phyloP scores from a whole-genome alignment of 2,888 invertebrate species.

The Xestia rhomboidea region DNA sequence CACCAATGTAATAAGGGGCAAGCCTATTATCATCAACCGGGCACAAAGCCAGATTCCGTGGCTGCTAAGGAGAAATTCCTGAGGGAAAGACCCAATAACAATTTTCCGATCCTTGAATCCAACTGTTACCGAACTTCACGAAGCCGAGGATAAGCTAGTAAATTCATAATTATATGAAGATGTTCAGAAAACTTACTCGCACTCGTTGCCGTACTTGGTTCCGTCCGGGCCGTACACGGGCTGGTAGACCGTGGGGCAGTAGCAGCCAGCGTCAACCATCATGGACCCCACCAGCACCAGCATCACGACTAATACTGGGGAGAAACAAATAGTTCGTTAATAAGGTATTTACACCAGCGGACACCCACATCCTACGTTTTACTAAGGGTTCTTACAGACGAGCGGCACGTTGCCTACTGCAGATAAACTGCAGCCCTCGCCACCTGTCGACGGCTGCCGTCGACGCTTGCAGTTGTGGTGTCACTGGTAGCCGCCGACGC shows the following conservation, averaged over 20 bases:
- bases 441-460: too few relatives aligned
- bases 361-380: background rate
- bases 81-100: background rate
- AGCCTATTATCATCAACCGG: background rate
- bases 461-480: too few relatives aligned
- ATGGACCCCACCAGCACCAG: constrained; percentile 8
- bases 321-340: background rate
- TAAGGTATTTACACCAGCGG: background rate
- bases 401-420: too few relatives aligned
- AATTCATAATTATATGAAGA: background rate
- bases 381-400: too few relatives aligned
- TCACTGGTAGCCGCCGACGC: too few relatives aligned
- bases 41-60: background rate
- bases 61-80: background rate
- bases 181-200: background rate
- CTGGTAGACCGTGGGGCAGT: background rate
- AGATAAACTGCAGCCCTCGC: too few relatives aligned
- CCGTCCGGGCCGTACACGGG: constrained; percentile 16
- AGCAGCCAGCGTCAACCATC: background rate
- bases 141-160: background rate
- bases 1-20: background rate
- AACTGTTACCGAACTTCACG: too few relatives aligned
- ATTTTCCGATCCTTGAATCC: background rate
- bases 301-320: background rate
- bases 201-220: background rate